These are phyloP conservation scores for Poecilus cupreus DNA, from an alignment of 2,888 invertebrate species.

Conservation along the genomic window DNA sequence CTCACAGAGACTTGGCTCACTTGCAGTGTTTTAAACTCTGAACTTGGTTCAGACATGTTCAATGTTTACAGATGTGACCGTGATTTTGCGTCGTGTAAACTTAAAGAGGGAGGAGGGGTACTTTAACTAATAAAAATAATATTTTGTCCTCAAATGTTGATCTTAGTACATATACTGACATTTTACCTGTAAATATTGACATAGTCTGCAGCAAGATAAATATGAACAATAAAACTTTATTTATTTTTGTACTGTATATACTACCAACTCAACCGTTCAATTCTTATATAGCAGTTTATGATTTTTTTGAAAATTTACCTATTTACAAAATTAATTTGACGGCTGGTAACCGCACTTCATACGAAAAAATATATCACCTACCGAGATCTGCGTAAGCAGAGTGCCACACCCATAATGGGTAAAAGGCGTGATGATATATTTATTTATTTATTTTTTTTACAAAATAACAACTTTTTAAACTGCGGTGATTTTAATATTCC, in stretches of 20 bases:
- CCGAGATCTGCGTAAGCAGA: too few relatives aligned
- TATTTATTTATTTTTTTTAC: not conserved
- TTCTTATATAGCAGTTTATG: too few relatives aligned
- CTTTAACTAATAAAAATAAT: not conserved
- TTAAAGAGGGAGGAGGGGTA: not conserved
- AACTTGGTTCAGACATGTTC: not conserved
- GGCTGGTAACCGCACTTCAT: too few relatives aligned
- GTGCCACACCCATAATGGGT: too few relatives aligned
- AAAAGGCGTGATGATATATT: too few relatives aligned
- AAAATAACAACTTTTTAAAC: not conserved
- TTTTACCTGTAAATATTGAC: not conserved
- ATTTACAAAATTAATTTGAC: too few relatives aligned
- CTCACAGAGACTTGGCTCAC: not conserved
- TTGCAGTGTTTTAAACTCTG: not conserved
- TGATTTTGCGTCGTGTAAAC: not conserved
- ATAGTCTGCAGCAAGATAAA: not conserved
- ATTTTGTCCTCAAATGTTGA: not conserved
- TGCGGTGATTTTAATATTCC: not conserved
- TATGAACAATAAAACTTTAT: too few relatives aligned
- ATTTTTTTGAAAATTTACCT: not conserved
- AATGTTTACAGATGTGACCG: not conserved
- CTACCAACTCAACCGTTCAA: too few relatives aligned
- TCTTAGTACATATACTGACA: not conserved
- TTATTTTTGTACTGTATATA: too few relatives aligned
- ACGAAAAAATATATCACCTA: too few relatives aligned